Conservation (phyloP, 1,140 invertebrate genomes). For the Brachionus manjavacas region DNA sequence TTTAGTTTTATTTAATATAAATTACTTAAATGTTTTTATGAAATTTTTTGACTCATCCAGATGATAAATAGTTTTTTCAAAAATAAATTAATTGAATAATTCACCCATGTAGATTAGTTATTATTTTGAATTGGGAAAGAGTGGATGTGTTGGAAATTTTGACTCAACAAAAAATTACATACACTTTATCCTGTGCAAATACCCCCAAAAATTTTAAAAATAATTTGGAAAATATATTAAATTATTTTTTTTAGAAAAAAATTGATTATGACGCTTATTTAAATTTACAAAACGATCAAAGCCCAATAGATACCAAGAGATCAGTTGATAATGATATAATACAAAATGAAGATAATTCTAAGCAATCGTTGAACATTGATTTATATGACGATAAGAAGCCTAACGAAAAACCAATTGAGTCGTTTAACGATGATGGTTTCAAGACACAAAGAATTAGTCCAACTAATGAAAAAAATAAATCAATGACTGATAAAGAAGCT, state of each 20-base stretch:
- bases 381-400: background rate
- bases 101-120: background rate
- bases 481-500: background rate
- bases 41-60: too few species aligned
- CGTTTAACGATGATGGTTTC: background rate
- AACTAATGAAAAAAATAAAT: slow-evolving; percentile 6
- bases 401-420: background rate
- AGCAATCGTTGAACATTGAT: background rate
- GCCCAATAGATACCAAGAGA: background rate
- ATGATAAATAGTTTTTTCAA: background rate
- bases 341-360: background rate
- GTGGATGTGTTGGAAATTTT: background rate
- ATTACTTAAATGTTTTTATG: too few species aligned
- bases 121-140: background rate
- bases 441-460: background rate
- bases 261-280: background rate
- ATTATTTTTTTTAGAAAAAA: background rate
- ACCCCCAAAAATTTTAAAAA: background rate
- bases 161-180: background rate
- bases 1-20: too few species aligned
- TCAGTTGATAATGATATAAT: background rate
- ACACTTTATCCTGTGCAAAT: background rate
- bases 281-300: background rate
- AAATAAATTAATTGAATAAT: background rate
- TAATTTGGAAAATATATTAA: background rate